phyloP scores from a whole-genome alignment of 2,888 invertebrate genomes.

The Eretmocerus hayati region DNA sequence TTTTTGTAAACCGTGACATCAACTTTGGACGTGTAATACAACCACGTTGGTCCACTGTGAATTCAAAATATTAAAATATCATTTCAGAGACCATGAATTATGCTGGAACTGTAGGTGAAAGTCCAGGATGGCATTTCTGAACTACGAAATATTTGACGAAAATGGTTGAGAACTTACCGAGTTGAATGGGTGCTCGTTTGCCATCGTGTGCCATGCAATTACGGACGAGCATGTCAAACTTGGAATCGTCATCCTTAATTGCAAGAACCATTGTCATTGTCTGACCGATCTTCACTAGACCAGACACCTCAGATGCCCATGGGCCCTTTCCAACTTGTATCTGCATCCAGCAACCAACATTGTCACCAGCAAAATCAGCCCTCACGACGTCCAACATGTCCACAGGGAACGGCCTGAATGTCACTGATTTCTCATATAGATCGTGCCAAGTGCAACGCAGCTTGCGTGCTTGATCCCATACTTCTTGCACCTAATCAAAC shows the following conservation, averaged over 20 bases:
- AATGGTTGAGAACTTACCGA: slow-evolving; percentile 47
- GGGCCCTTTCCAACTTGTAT: slow-evolving; percentile 93
- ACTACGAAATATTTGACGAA: no score
- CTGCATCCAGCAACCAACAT: slow-evolving; percentile 96
- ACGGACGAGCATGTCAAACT: slow-evolving; percentile 90
- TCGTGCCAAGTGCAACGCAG: slow-evolving; percentile 92
- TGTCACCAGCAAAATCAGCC: slow-evolving; percentile 91
- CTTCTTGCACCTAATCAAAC: slow-evolving; percentile 68
- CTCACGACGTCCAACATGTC: slow-evolving; percentile 93
- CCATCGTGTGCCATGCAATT: slow-evolving; percentile 94
- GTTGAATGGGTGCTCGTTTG: slow-evolving; percentile 84
- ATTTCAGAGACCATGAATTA: no score
- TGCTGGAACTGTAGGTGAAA: neutral
- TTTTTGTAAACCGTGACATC: slow-evolving; percentile 90
- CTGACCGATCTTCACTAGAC: slow-evolving; percentile 89
- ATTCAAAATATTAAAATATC: neutral
- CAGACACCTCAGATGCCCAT: slow-evolving; percentile 92
- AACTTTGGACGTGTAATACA: slow-evolving; percentile 87
- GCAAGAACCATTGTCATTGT: slow-evolving; percentile 96
- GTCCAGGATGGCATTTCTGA: no score
- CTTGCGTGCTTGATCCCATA: slow-evolving; percentile 92
- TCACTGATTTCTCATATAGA: slow-evolving; percentile 90
- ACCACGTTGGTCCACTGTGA: slow-evolving; percentile 73
- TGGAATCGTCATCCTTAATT: slow-evolving; percentile 90
- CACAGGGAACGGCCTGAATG: slow-evolving; percentile 89